Conservation (phyloP, 2,888 invertebrate genomes). For the Lutraria lutraria region DNA sequence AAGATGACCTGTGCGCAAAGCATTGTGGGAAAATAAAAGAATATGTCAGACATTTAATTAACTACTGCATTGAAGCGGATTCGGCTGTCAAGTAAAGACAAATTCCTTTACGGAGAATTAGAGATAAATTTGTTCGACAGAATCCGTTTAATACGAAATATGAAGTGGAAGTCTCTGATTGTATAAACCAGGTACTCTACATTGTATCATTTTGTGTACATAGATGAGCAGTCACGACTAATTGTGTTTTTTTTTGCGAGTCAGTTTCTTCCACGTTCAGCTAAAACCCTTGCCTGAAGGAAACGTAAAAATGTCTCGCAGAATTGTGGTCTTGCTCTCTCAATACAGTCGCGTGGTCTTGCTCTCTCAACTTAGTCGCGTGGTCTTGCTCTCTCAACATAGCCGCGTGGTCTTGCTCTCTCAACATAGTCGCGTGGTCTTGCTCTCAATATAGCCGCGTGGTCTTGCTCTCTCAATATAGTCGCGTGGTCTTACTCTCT, state of each 20-base stretch:
- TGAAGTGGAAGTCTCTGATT: neutral
- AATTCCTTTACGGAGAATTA: constrained; percentile 6
- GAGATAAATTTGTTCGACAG: constrained; percentile 21
- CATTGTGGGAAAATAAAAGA: constrained; percentile 20
- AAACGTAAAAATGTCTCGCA: neutral
- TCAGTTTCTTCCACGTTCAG: neutral
- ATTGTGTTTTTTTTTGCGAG: neutral
- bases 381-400: too few relatives aligned
- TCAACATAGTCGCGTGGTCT: too few relatives aligned
- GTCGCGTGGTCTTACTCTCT: too few relatives aligned
- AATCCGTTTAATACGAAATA: constrained; percentile 11
- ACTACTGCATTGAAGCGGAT: constrained; percentile 19
- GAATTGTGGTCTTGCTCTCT: too few relatives aligned
- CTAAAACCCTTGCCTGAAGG: neutral
- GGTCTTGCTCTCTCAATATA: too few relatives aligned
- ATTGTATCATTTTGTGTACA: too few relatives aligned
- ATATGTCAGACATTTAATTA: constrained; percentile 21
- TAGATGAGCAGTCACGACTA: neutral
- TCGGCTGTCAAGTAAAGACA: constrained; percentile 13
- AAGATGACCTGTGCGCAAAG: constrained; percentile 28
- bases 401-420: too few relatives aligned
- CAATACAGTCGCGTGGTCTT: neutral
- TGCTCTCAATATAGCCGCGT: too few relatives aligned
- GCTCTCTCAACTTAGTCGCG: too few relatives aligned
- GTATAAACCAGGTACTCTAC: neutral